phyloP scores from a whole-genome alignment of 37 sponge, comb jelly and placozoan species.

The Spongilla lacustris region DNA sequence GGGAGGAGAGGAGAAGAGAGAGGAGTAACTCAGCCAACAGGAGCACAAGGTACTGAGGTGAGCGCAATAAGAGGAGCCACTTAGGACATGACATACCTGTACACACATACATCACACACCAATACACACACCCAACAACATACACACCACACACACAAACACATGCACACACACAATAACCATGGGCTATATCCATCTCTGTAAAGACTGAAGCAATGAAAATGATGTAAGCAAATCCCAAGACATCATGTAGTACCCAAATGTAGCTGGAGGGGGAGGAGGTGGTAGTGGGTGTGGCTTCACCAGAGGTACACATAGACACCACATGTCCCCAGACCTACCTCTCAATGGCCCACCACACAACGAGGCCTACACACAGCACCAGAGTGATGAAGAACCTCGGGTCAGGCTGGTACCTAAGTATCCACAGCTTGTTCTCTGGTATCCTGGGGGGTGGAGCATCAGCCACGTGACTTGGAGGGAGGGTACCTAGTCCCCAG shows the following conservation, averaged over 20 bases:
- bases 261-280: slow-evolving; percentile 21
- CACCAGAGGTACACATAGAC: no score
- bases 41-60: slow-evolving; percentile 69
- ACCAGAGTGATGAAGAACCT: slow-evolving; percentile 64
- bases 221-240: slow-evolving; percentile 56
- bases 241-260: slow-evolving; percentile 65
- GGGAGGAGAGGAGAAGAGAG: no score
- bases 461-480: neutral
- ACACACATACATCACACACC: neutral
- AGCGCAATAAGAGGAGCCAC: no score
- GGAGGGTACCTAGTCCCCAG: neutral
- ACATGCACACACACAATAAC: no score
- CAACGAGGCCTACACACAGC: slow-evolving; percentile 46
- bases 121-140: no score
- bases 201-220: no score
- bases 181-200: no score
- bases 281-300: no score
- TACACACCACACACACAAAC: no score
- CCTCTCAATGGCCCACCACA: slow-evolving; percentile 74
- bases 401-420: slow-evolving; percentile 71
- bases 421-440: slow-evolving; percentile 48
- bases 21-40: slow-evolving; percentile 71
- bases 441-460: slow-evolving; percentile 30
- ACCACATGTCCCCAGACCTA: no score
- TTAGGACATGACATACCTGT: no score